Evolutionary conservation across 2,113 vertebrate species (phyloP).

Genomic region (Lepus timidus): DNA sequence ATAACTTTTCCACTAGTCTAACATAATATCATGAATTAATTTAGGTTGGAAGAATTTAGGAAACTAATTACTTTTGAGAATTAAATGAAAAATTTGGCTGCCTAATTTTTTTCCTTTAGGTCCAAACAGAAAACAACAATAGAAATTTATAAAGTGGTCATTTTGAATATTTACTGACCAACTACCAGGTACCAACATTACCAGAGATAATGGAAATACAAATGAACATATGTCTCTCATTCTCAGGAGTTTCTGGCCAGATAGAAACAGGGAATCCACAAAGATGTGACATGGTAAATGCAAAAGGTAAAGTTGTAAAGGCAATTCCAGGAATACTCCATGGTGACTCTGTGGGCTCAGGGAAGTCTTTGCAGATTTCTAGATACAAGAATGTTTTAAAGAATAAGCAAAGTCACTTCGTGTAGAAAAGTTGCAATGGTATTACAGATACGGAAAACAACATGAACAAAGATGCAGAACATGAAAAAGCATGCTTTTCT

Average conservation of each 20-base stretch:
- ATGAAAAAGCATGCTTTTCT: neutral
- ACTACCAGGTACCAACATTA: neutral
- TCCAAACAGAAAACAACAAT: neutral
- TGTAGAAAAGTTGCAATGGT: neutral
- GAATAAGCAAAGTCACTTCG: neutral
- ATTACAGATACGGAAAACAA: neutral
- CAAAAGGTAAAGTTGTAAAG: neutral
- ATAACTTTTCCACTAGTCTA: neutral
- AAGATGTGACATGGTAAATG: neutral
- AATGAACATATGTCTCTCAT: neutral
- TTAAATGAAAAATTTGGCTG: neutral
- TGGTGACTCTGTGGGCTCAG: neutral
- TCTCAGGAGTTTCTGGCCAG: neutral
- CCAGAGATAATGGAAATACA: neutral
- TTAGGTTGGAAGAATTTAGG: neutral
- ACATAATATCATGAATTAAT: neutral
- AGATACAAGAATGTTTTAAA: neutral
- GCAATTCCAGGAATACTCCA: neutral
- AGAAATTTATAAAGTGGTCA: neutral
- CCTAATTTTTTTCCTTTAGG: neutral
- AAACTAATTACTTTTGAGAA: neutral
- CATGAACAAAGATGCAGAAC: neutral
- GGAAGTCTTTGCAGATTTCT: neutral
- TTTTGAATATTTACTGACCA: neutral
- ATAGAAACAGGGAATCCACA: neutral